Conservation (phyloP, 2,797 vertebrate species). For the Cottoperca gobio region DNA sequence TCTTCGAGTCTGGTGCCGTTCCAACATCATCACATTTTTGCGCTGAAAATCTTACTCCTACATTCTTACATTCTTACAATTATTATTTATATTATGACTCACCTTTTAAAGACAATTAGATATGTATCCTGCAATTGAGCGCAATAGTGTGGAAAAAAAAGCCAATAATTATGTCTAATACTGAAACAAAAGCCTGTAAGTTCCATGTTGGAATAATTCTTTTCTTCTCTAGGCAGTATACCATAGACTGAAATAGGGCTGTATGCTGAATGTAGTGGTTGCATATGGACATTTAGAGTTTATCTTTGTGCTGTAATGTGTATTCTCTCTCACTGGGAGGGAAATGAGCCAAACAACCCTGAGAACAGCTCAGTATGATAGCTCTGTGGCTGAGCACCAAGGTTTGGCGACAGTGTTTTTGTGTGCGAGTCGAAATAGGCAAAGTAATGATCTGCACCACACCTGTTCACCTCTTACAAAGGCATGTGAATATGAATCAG, state of each 20-base stretch:
- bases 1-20: constrained; percentile 18
- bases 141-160: not conserved
- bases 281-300: constrained; percentile 38
- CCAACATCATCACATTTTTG: constrained; percentile 1
- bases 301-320: constrained; percentile 42
- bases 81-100: not conserved
- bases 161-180: not conserved
- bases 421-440: not conserved
- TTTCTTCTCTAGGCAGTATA: not conserved
- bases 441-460: constrained; percentile 13
- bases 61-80: not conserved
- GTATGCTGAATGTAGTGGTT: constrained; percentile 18
- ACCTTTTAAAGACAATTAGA: not conserved
- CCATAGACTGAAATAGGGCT: not conserved
- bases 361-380: constrained; percentile 65
- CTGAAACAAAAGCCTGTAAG: not conserved
- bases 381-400: constrained; percentile 20
- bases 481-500: not conserved
- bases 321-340: constrained; percentile 39
- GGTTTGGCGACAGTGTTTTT: constrained; percentile 25
- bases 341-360: constrained; percentile 55
- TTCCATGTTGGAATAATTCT: not conserved
- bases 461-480: not conserved
- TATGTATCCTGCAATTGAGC: not conserved
- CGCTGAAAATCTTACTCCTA: not conserved